Evolutionary conservation across 2,113 vertebrate species (phyloP), one percentile per base, ranked within the genome.

Genomic region (Ciconia boyciana): DNA sequence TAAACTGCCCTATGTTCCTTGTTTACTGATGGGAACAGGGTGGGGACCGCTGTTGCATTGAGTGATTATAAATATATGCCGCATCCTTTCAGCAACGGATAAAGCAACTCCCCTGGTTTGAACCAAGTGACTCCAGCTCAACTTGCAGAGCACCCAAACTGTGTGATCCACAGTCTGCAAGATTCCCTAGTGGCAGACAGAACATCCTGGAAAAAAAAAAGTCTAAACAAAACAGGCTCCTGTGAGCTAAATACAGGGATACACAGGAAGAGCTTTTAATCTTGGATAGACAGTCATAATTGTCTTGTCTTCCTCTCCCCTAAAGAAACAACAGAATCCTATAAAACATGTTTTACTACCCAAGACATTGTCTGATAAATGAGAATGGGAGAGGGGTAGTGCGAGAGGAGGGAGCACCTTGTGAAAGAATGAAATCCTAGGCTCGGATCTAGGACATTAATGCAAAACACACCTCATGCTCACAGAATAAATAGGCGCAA

Each of bases 261-360:
- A 66, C 80, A 94, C 87, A 93, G 97, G 97, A 97, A 97, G 87
- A 94, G 93, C 84, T 91, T 94, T 91, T 92, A 4, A 93, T 96
- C 92, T 89, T 36, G 83, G 85, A 49, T 11, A 66, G 85, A 62
- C 85, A 89, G 61, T 39, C 32, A 3, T 31, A 16, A 90, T 19
- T 82, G 44, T 72, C 88, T 26, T 57, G 36, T 39, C 84, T 95
- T 96, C 86, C 94, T 95, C 85, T 90, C 32, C 51, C 22, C 64
- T 41, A 64, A 69, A 55, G 44, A 44, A 79, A 77, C 68, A 78
- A 5, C 12, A 58, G 58, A 69, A 66, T 44, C 84, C 90, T 20
- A 49, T 91, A 89, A 91, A 96, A 55, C 28, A 18, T 54, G 36
- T 83, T 95, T 96, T 91, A 80, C 43, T 85, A 34, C 32, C n/a